phyloP scores from a whole-genome alignment of 2,888 invertebrate genomes.

The Drosophila anomelani region DNA sequence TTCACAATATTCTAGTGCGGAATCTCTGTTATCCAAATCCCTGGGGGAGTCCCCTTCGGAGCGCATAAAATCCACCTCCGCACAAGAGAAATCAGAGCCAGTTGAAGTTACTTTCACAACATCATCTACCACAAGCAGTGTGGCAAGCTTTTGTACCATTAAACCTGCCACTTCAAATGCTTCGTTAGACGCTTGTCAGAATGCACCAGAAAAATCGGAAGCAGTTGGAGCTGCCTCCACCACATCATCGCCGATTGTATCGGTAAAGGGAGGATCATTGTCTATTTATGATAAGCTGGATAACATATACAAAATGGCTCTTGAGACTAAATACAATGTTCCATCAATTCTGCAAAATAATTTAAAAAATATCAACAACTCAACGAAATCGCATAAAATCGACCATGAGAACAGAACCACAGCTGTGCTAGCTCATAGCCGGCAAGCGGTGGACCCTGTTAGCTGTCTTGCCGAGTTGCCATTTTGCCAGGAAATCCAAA shows the following conservation, averaged over 20 bases:
- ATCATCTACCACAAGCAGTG: not conserved
- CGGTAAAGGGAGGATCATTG: not conserved
- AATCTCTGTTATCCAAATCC: not conserved
- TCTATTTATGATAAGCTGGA: not conserved
- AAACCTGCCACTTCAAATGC: not conserved
- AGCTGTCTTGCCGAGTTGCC: not conserved
- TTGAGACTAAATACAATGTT: not conserved
- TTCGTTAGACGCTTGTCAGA: not conserved
- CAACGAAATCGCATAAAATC: not conserved
- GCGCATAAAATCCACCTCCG: not conserved
- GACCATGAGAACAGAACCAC: accelerated
- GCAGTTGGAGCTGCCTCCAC: not conserved
- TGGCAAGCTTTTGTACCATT: not conserved
- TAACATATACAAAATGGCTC: not conserved
- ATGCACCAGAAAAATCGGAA: too few species aligned
- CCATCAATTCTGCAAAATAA: too few species aligned
- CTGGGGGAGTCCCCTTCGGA: not conserved
- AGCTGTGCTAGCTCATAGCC: conserved; percentile 46
- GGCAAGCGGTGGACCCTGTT: not conserved
- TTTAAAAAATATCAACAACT: not conserved
- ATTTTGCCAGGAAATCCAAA: conserved; percentile 17
- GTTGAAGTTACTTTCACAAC: not conserved
- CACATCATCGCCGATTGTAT: not conserved
- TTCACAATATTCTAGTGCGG: not conserved
- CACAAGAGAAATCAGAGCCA: not conserved